These are phyloP conservation scores for Florisuga fusca DNA, from an alignment of 2,797 vertebrate genomes.

Conservation along the genomic window DNA sequence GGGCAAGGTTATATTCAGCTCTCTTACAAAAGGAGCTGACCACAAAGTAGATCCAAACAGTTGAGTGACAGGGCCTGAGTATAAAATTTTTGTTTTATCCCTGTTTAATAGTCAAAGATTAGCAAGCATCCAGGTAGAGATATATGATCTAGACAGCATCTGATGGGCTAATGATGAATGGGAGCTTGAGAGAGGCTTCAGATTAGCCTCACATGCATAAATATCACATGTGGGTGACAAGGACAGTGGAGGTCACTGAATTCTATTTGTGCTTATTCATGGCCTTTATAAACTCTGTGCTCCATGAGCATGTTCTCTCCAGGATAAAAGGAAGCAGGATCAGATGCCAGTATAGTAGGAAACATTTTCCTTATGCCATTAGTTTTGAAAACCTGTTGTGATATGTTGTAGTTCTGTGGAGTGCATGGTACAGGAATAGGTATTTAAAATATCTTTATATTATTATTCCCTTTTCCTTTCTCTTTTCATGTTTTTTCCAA, in stretches of 20 bases:
- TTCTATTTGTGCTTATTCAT: conserved; percentile 12
- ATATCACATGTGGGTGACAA: conserved; percentile 65
- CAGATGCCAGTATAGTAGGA: background rate
- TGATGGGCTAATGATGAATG: conserved; percentile 70
- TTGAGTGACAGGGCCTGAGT: background rate
- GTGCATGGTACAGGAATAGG: background rate
- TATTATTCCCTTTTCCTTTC: background rate
- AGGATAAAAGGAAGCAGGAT: background rate
- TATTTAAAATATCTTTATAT: background rate
- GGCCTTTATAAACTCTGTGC: background rate
- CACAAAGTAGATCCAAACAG: background rate
- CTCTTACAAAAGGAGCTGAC: background rate
- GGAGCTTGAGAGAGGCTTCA: conserved; percentile 55
- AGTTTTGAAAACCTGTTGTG: background rate
- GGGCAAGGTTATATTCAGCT: background rate
- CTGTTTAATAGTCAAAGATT: conserved; percentile 62
- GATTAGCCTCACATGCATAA: conserved; percentile 61
- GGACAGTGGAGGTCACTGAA: conserved; percentile 58
- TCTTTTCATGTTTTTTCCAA: background rate
- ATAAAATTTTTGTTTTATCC: conserved; percentile 54
- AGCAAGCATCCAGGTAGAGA: conserved; percentile 59
- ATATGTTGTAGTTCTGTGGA: background rate
- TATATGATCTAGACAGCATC: conserved; percentile 55
- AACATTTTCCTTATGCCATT: background rate
- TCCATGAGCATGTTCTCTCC: background rate